Evolutionary conservation across 2,113 vertebrate genomes (phyloP), one percentile per base, ranked within the genome.

Genomic region (Oenanthe oenanthe): DNA sequence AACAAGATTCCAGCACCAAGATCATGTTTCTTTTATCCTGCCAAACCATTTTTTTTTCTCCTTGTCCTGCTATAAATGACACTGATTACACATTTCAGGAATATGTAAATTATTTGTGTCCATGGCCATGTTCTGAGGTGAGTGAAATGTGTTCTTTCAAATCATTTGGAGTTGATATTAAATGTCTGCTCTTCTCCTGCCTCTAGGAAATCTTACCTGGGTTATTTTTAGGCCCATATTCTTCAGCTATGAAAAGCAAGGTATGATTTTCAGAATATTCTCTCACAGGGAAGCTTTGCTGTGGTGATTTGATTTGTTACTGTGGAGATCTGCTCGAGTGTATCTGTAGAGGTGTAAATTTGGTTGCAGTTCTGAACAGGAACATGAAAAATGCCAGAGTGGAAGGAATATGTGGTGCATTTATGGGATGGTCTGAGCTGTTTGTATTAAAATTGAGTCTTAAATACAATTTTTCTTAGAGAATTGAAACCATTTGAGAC

Each of bases 241-340:
- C 99, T 96, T 98, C 99, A 96, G 99, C 99, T 94, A 99, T 99
- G 99, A 99, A 99, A 98, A 99, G 99, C 98, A 99, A 99, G 99
- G 99, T 99, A 98, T 40, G 96, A 70, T 89, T 68, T 87, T 83
- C 60, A 85, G 50, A 45, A 63, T 57, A 42, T 65, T 32, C 13
- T 96, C 85, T 76, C 56, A 0, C 42, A 63, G 70, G 89, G 67
- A 86, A 34, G 67, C 76, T 78, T 75, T 63, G 65, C 81, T 61
- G 83, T 42, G 63, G 17, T 4, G 42, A 17, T 92, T 85, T 17
- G 32, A 6, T 72, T 68, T 68, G 66, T 86, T 88, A 47, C 58
- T 43, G 56, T 83, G 77, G 40, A 15, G 21, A 19, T 71, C 2
- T 9, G n/a, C 75, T 93, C 2, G 3, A 47, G 11, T 24, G 38